Percentiles rank a stretch among this genome's conserved stretches.
Conservation (phyloP, 2,888 invertebrate species). For the Lasius fuliginosus region DNA sequence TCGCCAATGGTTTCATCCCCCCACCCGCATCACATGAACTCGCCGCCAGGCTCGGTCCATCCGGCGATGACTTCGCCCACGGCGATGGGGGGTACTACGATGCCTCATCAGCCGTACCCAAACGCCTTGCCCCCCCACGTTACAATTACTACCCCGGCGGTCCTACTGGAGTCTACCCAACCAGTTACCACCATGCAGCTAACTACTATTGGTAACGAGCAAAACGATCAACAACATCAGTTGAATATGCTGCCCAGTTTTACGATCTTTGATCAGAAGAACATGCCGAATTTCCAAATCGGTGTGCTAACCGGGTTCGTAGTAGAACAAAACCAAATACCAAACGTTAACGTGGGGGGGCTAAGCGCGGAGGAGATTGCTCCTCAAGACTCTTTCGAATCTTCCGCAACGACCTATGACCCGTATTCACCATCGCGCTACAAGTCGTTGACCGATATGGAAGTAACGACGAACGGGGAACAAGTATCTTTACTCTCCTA, state of each 20-base stretch:
- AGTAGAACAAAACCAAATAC: slow-evolving; percentile 87
- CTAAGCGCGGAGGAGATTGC: slow-evolving; percentile 88
- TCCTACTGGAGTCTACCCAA: slow-evolving; percentile 81
- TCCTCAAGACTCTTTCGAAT: slow-evolving; percentile 86
- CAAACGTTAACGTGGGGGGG: slow-evolving; percentile 93
- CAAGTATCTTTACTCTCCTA: slow-evolving; percentile 37
- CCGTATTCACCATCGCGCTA: slow-evolving; percentile 78
- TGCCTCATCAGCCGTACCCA: slow-evolving; percentile 90
- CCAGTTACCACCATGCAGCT: slow-evolving; percentile 86
- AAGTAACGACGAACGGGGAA: slow-evolving; percentile 64
- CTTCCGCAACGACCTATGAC: slow-evolving; percentile 78
- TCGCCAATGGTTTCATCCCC: slow-evolving; percentile 82
- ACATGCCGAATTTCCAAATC: slow-evolving; percentile 91
- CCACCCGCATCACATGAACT: slow-evolving; percentile 85
- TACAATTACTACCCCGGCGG: slow-evolving; percentile 89
- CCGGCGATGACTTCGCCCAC: slow-evolving; percentile 83
- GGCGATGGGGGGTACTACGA: slow-evolving; percentile 85
- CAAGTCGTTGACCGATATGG: slow-evolving; percentile 67
- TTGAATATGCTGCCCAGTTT: slow-evolving; percentile 82
- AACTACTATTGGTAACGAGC: slow-evolving; percentile 94
- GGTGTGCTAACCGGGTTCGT: slow-evolving; percentile 87
- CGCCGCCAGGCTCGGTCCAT: slow-evolving; percentile 81
- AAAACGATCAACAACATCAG: slow-evolving; percentile 86
- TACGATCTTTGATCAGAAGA: slow-evolving; percentile 83
- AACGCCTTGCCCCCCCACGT: slow-evolving; percentile 95